Evolutionary conservation across 2,888 invertebrate species (phyloP).

Genomic region (Melanotus villosus): DNA sequence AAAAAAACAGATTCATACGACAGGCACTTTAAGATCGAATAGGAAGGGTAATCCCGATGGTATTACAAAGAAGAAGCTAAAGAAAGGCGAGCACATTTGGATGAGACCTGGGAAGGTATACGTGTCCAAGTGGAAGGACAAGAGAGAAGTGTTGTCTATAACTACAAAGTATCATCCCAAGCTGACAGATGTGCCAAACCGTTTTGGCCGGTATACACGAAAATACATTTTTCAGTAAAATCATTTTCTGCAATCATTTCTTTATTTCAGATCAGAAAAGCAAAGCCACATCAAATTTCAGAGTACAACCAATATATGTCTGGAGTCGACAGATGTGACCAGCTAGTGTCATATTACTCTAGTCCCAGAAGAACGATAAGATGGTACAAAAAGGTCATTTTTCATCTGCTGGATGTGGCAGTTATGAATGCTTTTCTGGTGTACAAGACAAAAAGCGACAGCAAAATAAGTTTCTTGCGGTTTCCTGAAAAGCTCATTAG

Average conservation of each 20-base stretch:
- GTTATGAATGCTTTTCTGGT: background rate
- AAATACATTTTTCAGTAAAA: too few species aligned
- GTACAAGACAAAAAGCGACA: too few species aligned
- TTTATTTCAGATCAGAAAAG: too few species aligned
- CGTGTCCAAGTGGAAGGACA: too few species aligned
- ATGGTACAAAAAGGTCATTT: conserved; percentile 30
- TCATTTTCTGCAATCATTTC: too few species aligned
- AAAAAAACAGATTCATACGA: conserved; percentile 39
- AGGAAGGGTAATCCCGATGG: conserved; percentile 35
- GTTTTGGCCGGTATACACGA: too few species aligned
- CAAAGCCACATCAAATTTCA: conserved; percentile 38
- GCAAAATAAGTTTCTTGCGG: too few species aligned
- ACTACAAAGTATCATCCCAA: conserved; percentile 49
- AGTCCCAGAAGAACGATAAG: conserved; percentile 38
- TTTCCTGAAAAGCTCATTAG: too few species aligned
- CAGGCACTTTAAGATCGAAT: conserved; percentile 43
- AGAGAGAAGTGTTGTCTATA: conserved; percentile 45
- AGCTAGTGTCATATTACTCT: conserved; percentile 42
- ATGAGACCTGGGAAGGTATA: conserved; percentile 43
- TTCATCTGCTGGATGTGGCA: background rate
- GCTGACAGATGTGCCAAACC: conserved; percentile 37
- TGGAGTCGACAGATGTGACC: conserved; percentile 43
- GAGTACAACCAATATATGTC: conserved; percentile 48
- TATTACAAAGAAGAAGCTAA: conserved; percentile 35
- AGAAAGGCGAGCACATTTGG: conserved; percentile 36